Evolutionary conservation across 2,888 invertebrate genomes (phyloP), one percentile per base, ranked within the genome.

Genomic region (Entomobrya multifasciata): DNA sequence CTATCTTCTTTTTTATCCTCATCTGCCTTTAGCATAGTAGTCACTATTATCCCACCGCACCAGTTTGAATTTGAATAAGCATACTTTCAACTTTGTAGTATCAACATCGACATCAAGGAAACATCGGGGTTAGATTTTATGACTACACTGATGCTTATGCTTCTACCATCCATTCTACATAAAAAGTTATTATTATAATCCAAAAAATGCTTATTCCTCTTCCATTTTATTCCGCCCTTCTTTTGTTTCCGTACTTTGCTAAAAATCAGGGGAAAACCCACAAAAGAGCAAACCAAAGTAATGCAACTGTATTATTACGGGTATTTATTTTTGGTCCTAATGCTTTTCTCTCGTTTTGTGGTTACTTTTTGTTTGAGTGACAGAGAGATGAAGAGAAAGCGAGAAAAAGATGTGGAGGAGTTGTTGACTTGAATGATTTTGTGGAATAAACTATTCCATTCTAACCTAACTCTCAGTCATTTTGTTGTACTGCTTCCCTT

Each of bases 201-300:
- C 8, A 25, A 72, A n/a, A 72, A 72, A 72, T 30, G 27, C 27
- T 72, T 27, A 72, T 72, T 49, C 30, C 17, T n/a, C 49, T 15
- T 49, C 49, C 13, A 15, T n/a, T n/a, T 49, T 49, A n/a, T 49
- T 13, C 49, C 49, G 13, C n/a, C 49, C 15, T 49, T 13, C 49
- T 49, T n/a, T n/a, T 62, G 25, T 57, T 5, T 41, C 65, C 17
- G 5, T 17, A 17, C 17, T 52, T 13, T 52, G 13, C 49, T 47
- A 15, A 36, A 36, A 4, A 6, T 8, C 36, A 8, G 36, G 8
- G 36, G 36, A 36, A 36, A 8, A 36, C 5, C 25, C 15, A 13
- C 1, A 49, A 25, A 72, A 44, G 25, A 15, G 10, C 30, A 8
- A 27, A 27, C 27, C 49, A 15, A 41, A 13, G 11, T 13, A 30